Conservation (phyloP, 2,797 vertebrate species). For the Octomys mimax region DNA sequence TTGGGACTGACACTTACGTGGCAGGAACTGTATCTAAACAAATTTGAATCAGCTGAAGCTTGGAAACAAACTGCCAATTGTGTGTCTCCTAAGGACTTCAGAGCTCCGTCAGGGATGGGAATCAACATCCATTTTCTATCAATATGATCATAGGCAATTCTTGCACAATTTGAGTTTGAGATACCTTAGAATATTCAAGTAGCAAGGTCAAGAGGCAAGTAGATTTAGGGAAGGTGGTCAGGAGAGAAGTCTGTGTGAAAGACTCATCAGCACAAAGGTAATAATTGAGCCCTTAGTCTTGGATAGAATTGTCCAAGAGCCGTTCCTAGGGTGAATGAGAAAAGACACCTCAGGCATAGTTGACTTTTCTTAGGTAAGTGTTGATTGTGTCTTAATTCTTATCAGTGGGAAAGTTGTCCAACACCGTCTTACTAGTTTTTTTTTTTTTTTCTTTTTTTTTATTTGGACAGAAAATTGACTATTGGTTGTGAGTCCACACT, state of each 20-base stretch:
- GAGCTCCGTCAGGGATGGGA: background rate
- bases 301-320: background rate
- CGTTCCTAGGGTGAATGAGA: background rate
- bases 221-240: background rate
- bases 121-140: slow-evolving; percentile 19
- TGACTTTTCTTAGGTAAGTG: slow-evolving; percentile 47
- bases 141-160: background rate
- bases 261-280: background rate
- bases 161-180: slow-evolving; percentile 30
- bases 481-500: background rate
- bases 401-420: slow-evolving; percentile 10
- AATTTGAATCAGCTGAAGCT: slow-evolving; percentile 37
- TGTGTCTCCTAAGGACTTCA: background rate
- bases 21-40: background rate
- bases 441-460: too few species aligned
- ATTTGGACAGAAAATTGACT: slow-evolving; percentile 34
- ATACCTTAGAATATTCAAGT: background rate
- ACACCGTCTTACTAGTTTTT: background rate
- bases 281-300: slow-evolving; percentile 37
- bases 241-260: background rate
- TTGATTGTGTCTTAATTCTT: slow-evolving; percentile 53
- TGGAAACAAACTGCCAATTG: background rate
- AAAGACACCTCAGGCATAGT: background rate
- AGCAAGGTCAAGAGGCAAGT: background rate
- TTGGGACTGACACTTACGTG: background rate